A percentile compares a stretch with the other conserved stretches of the same genome.
phyloP scores from a whole-genome alignment of 2,113 vertebrate species.

The Tonatia bakeri region DNA sequence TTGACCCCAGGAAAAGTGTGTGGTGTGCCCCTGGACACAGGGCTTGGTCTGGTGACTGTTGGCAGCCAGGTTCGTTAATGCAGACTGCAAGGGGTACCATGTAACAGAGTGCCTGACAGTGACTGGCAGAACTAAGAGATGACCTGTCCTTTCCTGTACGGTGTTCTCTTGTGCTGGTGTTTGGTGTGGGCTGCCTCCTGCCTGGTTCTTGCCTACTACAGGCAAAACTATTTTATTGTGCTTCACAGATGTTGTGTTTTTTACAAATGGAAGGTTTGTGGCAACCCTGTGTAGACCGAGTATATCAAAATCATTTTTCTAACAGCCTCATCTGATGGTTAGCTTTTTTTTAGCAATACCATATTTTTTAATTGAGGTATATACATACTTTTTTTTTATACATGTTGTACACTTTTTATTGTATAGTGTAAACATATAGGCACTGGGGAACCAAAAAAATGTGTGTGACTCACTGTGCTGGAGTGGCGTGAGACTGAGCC shows the following conservation, averaged over 20 bases:
- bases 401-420: neutral
- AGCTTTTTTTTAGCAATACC: neutral
- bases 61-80: neutral
- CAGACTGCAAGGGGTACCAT: accelerated
- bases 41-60: neutral
- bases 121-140: neutral
- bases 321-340: neutral
- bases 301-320: neutral
- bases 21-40: neutral
- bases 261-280: neutral
- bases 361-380: neutral
- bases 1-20: neutral
- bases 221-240: neutral
- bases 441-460: neutral
- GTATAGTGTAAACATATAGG: neutral
- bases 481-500: neutral
- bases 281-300: neutral
- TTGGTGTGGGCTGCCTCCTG: neutral
- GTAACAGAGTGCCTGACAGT: neutral
- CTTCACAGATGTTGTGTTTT: neutral
- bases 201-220: neutral
- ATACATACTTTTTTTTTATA: neutral
- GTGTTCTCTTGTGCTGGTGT: neutral
- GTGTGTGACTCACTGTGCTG: neutral
- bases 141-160: neutral